Evolutionary conservation across 1,140 invertebrate species (phyloP).

Genomic region (Brachionus sp.): DNA sequence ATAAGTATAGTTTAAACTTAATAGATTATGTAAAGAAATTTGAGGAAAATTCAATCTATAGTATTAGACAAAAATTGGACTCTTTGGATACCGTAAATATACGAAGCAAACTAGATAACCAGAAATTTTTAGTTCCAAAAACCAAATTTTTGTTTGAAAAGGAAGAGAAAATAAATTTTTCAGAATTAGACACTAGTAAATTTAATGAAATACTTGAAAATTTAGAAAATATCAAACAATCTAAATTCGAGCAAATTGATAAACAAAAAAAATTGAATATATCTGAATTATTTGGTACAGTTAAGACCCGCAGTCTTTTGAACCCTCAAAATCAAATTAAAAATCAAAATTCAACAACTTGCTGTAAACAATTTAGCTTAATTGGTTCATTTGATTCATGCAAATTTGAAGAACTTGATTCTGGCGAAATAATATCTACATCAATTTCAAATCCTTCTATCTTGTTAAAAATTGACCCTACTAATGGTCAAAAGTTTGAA

Average conservation of each 20-base stretch:
- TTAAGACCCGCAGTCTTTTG: not conserved
- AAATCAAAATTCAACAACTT: not conserved
- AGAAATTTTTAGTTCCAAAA: not conserved
- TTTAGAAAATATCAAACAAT: not conserved
- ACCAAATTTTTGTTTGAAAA: not conserved
- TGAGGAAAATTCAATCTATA: not conserved
- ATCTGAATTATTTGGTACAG: not conserved
- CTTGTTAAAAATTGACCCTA: not conserved
- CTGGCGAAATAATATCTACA: not conserved
- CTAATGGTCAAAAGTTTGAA: not conserved
- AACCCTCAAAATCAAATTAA: not conserved
- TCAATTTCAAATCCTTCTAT: not conserved
- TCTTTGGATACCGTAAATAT: not conserved
- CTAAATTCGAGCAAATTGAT: not conserved
- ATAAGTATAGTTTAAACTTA: not conserved
- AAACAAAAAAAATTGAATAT: not conserved
- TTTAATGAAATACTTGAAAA: not conserved
- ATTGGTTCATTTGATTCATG: not conserved
- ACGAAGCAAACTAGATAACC: not conserved
- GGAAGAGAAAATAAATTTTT: not conserved
- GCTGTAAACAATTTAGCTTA: not conserved
- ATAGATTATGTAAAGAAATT: not conserved
- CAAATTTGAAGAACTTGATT: not conserved
- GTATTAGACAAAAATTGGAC: not conserved
- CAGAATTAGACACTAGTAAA: not conserved